Percentiles rank a stretch among this genome's conserved stretches.
These are phyloP conservation scores for Thomomys bottae DNA, from an alignment of 2,113 vertebrate species.

Conservation along the genomic window DNA sequence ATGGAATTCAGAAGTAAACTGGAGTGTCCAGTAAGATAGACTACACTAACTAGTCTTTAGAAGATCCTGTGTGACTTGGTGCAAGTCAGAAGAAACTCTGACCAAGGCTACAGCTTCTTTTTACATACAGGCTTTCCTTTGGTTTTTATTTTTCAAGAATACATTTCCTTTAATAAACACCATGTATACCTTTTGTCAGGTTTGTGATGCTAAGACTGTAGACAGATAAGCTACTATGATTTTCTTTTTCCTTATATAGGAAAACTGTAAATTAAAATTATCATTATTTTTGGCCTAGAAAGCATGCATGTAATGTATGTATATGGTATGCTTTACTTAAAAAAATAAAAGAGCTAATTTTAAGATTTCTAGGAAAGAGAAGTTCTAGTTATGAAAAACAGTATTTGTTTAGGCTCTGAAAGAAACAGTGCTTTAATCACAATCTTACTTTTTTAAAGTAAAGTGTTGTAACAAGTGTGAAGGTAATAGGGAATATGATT, in stretches of 20 bases:
- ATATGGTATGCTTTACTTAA: slow-evolving; percentile 81
- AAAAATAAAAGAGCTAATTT: slow-evolving; percentile 73
- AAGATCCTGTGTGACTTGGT: slow-evolving; percentile 78
- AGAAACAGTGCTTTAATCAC: slow-evolving; percentile 81
- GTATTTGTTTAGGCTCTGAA: slow-evolving; percentile 84
- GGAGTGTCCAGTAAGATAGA: slow-evolving; percentile 66
- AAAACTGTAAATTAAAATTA: slow-evolving; percentile 82
- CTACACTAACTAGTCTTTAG: slow-evolving; percentile 72
- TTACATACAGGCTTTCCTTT: slow-evolving; percentile 83
- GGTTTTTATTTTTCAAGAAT: slow-evolving; percentile 78
- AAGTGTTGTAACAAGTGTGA: slow-evolving; percentile 73
- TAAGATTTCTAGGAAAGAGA: slow-evolving; percentile 83
- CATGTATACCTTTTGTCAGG: slow-evolving; percentile 87
- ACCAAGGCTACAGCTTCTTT: slow-evolving; percentile 84
- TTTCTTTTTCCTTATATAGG: slow-evolving; percentile 79
- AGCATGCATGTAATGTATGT: slow-evolving; percentile 83
- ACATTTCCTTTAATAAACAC: slow-evolving; percentile 87
- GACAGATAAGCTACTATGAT: slow-evolving; percentile 82
- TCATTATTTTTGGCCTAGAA: slow-evolving; percentile 78
- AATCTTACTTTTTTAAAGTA: slow-evolving; percentile 78
- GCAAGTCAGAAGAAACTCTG: slow-evolving; percentile 82
- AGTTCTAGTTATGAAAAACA: slow-evolving; percentile 80
- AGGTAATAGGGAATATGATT: slow-evolving; percentile 70
- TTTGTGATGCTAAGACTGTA: slow-evolving; percentile 84
- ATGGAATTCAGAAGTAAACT: slow-evolving; percentile 20